These are phyloP conservation scores for Catostylus mosaicus DNA, from an alignment of 30 jellyfish, hydroid and myxozoan species.

Conservation along the genomic window DNA sequence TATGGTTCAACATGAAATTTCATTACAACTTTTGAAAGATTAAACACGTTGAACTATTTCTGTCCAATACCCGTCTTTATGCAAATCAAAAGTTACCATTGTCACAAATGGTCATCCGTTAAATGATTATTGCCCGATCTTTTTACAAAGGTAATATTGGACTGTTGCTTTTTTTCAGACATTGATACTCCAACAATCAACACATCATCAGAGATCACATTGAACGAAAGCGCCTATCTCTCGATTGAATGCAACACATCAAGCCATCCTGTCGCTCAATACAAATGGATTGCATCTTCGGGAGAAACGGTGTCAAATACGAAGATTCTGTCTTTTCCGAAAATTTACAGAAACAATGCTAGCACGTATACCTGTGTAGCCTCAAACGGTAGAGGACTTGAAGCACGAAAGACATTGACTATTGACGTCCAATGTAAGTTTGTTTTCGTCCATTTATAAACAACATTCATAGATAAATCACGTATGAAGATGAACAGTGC, in stretches of 20 bases:
- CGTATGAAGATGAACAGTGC: no score
- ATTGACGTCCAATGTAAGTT: conserved; percentile 13
- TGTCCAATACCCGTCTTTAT: no score
- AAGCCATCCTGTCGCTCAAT: conserved; percentile 18
- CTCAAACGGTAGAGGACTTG: conserved; percentile 10
- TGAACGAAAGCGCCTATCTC: conserved; percentile 15
- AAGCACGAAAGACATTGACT: neutral
- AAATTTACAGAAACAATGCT: neutral
- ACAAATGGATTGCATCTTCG: neutral
- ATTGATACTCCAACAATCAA: conserved; percentile 4
- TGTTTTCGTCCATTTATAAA: neutral
- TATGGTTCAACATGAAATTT: no score
- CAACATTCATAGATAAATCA: no score
- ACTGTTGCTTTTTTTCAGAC: conserved; percentile 4
- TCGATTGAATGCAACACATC: conserved; percentile 10
- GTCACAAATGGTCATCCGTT: no score
- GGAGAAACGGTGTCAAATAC: neutral
- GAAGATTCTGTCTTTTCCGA: neutral
- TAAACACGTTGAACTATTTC: no score
- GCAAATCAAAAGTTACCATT: no score
- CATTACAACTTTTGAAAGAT: no score
- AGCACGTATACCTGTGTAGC: conserved; percentile 20
- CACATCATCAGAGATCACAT: neutral
- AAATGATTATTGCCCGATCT: no score
- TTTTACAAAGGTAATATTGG: no score